Conservation (phyloP, 2,113 vertebrate species). For the Dicaeum eximium region DNA sequence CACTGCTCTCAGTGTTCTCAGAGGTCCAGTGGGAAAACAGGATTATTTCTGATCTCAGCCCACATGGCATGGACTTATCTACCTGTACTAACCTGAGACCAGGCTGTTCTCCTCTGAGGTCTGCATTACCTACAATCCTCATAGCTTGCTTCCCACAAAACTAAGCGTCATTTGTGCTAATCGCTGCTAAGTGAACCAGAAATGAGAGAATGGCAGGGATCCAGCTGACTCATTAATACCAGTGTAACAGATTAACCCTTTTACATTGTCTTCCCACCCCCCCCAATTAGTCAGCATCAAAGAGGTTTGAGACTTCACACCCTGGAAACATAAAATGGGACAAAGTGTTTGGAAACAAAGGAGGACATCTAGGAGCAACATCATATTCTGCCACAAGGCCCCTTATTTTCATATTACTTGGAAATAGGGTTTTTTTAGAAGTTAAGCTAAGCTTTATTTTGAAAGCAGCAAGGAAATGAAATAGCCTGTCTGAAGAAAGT, state of each 20-base stretch:
- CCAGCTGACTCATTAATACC: slow-evolving; percentile 57
- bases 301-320: slow-evolving; percentile 27
- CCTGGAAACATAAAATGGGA: slow-evolving; percentile 17
- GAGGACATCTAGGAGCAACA: slow-evolving; percentile 1
- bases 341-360: slow-evolving; percentile 55
- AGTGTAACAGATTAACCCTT: slow-evolving; percentile 57
- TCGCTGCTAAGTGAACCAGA: slow-evolving; percentile 32
- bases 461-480: background rate
- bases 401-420: background rate
- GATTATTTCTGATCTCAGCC: slow-evolving; percentile 13
- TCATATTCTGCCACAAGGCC: background rate
- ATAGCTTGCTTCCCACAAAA: slow-evolving; percentile 14
- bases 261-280: slow-evolving; percentile 10
- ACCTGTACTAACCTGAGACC: slow-evolving; percentile 22
- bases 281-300: slow-evolving; percentile 62
- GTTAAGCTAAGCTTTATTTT: background rate
- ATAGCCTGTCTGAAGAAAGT: background rate
- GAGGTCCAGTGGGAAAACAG: background rate
- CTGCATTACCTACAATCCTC: background rate
- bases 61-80: background rate
- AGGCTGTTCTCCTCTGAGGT: background rate
- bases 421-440: background rate
- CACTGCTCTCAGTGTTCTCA: background rate
- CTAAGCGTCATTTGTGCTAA: slow-evolving; percentile 47
- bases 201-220: slow-evolving; percentile 45